Evolutionary conservation across 2,888 invertebrate genomes (phyloP).

Genomic region (Antitype chi): DNA sequence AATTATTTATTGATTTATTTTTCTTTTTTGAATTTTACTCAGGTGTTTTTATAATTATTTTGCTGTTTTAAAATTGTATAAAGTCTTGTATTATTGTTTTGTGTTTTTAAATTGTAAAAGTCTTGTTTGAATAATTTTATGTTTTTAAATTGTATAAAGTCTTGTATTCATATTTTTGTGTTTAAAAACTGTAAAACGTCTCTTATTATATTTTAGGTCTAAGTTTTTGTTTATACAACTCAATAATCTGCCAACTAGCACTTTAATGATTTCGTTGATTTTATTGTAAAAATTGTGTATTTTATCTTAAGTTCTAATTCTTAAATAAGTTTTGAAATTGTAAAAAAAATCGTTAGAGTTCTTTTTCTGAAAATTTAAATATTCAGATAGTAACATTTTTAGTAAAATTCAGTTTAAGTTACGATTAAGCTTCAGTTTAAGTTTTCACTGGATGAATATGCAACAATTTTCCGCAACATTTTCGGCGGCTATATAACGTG

Average conservation of each 20-base stretch:
- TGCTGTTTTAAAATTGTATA: conserved; percentile 1
- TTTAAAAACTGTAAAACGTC: neutral
- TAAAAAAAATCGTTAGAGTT: neutral
- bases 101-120: neutral
- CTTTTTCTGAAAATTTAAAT: too few species aligned
- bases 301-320: neutral
- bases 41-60: neutral
- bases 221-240: conserved; percentile 2
- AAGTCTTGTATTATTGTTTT: neutral
- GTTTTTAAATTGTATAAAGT: neutral
- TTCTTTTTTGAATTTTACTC: neutral
- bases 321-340: neutral
- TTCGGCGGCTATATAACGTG: neutral
- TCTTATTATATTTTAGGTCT: neutral
- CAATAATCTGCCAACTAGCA: neutral
- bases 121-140: neutral
- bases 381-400: neutral
- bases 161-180: neutral
- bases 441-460: conserved; percentile 2
- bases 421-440: neutral
- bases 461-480: neutral
- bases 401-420: conserved; percentile 1
- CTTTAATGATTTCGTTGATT: neutral
- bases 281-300: neutral
- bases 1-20: neutral